Conservation (phyloP, 1,140 invertebrate genomes). For the Phymorhynchus buccinoides region DNA sequence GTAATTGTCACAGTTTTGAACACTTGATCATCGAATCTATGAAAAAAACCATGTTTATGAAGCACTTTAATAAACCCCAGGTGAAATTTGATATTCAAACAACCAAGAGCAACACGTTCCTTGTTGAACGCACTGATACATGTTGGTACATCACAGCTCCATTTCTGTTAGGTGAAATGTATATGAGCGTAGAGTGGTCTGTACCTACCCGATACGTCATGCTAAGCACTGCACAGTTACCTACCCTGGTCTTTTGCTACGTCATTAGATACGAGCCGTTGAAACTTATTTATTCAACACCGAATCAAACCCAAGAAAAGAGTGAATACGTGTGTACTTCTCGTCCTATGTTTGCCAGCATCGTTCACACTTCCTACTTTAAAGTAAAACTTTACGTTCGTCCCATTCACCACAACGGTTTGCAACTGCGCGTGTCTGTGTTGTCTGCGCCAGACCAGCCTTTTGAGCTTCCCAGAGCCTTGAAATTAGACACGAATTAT, state of each 20-base stretch:
- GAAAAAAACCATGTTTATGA: background rate
- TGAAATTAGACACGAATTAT: no score
- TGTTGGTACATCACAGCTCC: background rate
- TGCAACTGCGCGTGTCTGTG: background rate
- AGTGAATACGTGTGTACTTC: no score
- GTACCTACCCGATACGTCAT: background rate
- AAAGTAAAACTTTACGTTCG: background rate
- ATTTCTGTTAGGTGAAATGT: background rate
- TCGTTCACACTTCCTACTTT: background rate
- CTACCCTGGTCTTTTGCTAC: background rate
- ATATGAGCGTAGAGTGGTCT: background rate
- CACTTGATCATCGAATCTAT: background rate
- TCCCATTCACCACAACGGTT: background rate
- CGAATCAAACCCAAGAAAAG: no score
- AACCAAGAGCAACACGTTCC: background rate
- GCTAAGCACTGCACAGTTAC: background rate
- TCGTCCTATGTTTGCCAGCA: background rate
- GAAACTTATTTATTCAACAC: background rate
- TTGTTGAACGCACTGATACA: background rate
- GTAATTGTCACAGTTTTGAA: background rate
- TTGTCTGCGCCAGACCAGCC: background rate
- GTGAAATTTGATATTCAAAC: background rate
- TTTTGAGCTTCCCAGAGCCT: background rate
- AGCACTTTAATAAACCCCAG: background rate
- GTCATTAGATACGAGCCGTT: background rate